Percentiles rank a stretch among this genome's conserved stretches.
These are phyloP conservation scores for Esox niger DNA, from an alignment of 2,113 vertebrate species.

Conservation along the genomic window DNA sequence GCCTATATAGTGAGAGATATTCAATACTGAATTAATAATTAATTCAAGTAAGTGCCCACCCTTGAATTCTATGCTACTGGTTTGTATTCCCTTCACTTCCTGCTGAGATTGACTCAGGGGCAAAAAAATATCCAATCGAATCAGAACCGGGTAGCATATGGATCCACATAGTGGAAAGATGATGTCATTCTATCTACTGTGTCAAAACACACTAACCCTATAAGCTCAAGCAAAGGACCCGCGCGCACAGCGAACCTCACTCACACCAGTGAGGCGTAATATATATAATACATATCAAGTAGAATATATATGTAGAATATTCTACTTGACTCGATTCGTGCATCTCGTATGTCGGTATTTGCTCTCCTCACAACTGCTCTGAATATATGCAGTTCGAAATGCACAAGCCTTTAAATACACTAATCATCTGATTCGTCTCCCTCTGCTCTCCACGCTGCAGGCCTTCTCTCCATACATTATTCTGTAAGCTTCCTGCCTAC, in stretches of 20 bases:
- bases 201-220: slow-evolving; percentile 51
- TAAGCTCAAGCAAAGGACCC: slow-evolving; percentile 13
- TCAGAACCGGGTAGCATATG: not conserved
- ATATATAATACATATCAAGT: no score
- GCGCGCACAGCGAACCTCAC: not conserved
- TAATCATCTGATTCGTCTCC: slow-evolving; percentile 23
- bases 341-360: slow-evolving; percentile 9
- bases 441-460: slow-evolving; percentile 11
- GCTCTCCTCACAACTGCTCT: not conserved
- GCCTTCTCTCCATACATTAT: not conserved
- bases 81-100: slow-evolving; percentile 50
- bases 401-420: slow-evolving; percentile 31
- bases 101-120: slow-evolving; percentile 50
- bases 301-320: not conserved
- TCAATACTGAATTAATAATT: slow-evolving; percentile 41
- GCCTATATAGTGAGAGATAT: slow-evolving; percentile 2
- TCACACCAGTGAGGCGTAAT: no score
- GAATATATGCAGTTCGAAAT: not conserved
- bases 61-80: slow-evolving; percentile 13
- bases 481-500: not conserved
- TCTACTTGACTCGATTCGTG: slow-evolving; percentile 13
- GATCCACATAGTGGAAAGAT: slow-evolving; percentile 28
- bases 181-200: slow-evolving; percentile 60
- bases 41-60: slow-evolving; percentile 23
- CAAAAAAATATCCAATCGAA: slow-evolving; percentile 53